These are phyloP conservation scores for Lysandra coridon DNA, from an alignment of 2,888 invertebrate genomes.

Conservation along the genomic window DNA sequence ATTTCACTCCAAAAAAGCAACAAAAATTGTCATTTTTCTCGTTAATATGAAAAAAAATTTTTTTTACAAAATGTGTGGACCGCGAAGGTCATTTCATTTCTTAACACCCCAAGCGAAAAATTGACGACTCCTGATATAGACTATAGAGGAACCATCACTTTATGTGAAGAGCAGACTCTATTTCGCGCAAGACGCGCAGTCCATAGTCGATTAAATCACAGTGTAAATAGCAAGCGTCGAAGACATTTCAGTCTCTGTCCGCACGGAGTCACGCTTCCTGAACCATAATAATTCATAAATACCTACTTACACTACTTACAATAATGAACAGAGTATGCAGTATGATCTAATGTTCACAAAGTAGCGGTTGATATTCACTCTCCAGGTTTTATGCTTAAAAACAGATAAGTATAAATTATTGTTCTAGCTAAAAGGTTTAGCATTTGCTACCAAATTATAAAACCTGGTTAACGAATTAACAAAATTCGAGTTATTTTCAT, in stretches of 20 bases:
- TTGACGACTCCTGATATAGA: no score
- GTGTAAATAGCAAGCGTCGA: background rate
- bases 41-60: no score
- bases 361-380: background rate
- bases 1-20: no score
- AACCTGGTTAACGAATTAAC: no score
- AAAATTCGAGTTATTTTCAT: no score
- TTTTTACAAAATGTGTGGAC: no score
- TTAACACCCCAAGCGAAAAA: no score
- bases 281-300: background rate
- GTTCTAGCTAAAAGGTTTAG: background rate
- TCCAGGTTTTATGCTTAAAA: background rate
- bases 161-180: background rate
- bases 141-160: no score
- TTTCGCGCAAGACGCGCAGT: background rate
- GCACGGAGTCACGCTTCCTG: background rate
- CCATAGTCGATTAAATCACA: background rate
- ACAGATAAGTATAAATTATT: background rate
- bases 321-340: background rate
- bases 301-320: background rate
- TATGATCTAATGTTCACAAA: background rate
- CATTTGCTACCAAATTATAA: background rate
- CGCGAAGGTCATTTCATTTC: no score
- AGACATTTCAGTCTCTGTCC: background rate
- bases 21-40: no score